Evolutionary conservation across 1,140 invertebrate species (phyloP).

Genomic region (Heliconius himera): DNA sequence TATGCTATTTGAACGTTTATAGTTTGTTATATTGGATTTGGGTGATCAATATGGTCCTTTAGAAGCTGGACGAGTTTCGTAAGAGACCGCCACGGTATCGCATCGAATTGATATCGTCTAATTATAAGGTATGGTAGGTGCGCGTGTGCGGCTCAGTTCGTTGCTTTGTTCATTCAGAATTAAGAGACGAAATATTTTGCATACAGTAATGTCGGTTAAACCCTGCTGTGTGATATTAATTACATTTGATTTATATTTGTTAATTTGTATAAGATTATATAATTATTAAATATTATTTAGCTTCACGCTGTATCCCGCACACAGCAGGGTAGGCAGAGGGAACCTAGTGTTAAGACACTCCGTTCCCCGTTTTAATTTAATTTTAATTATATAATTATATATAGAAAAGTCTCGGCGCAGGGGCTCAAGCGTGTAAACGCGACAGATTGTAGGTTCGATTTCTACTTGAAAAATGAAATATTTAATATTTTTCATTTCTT

Average conservation of each 20-base stretch:
- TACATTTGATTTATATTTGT: neutral
- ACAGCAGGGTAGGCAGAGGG: too few relatives aligned
- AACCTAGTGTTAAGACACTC: too few relatives aligned
- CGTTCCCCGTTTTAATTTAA: too few relatives aligned
- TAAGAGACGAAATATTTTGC: slow-evolving; percentile 29
- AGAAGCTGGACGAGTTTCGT: slow-evolving; percentile 75
- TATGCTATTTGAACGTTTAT: neutral
- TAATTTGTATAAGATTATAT: neutral
- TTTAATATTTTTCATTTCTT: too few relatives aligned
- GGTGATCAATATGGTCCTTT: slow-evolving; percentile 71
- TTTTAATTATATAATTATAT: too few relatives aligned
- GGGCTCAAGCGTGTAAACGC: too few relatives aligned
- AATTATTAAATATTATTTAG: too few relatives aligned
- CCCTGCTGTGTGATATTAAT: neutral
- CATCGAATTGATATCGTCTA: slow-evolving; percentile 79
- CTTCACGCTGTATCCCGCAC: too few relatives aligned
- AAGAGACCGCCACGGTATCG: slow-evolving; percentile 75
- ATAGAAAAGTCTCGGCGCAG: too few relatives aligned
- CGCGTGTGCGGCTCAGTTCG: slow-evolving; percentile 63
- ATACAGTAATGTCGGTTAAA: slow-evolving; percentile 11
- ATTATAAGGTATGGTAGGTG: slow-evolving; percentile 76
- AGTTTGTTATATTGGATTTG: slow-evolving; percentile 37
- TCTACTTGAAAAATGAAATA: too few relatives aligned
- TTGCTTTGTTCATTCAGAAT: slow-evolving; percentile 54
- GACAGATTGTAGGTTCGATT: too few relatives aligned